Percentiles rank a stretch among this genome's conserved stretches.
These are phyloP conservation scores for Burhinus oedicnemus DNA, from an alignment of 2,113 vertebrate species.

Conservation along the genomic window DNA sequence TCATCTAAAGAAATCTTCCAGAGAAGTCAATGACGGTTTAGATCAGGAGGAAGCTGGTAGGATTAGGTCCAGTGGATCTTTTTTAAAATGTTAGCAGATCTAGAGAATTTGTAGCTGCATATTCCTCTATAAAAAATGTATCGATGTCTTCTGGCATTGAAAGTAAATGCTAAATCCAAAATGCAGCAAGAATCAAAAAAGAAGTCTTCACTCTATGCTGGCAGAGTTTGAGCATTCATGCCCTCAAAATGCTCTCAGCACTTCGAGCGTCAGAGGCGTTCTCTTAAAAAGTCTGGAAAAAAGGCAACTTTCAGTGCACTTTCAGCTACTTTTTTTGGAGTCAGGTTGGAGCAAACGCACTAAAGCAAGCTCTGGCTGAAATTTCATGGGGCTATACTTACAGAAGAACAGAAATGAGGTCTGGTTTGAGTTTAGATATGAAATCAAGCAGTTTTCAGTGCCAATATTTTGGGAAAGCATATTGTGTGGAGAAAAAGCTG, in stretches of 20 bases:
- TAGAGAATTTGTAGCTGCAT: not conserved
- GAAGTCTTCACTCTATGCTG: not conserved
- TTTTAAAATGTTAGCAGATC: not conserved
- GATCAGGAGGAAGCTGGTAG: not conserved
- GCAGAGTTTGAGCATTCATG: not conserved
- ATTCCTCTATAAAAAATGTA: not conserved
- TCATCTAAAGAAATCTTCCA: not conserved
- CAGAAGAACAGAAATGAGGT: not conserved
- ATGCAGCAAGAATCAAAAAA: not conserved
- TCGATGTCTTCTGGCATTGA: not conserved
- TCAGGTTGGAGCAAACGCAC: not conserved
- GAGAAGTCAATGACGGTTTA: not conserved
- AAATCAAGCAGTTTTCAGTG: not conserved
- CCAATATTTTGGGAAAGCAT: not conserved
- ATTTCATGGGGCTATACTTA: not conserved
- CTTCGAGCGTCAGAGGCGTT: not conserved
- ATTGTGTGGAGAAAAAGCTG: not conserved
- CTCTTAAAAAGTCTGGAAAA: not conserved
- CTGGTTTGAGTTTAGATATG: not conserved
- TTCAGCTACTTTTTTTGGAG: not conserved
- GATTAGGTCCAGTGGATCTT: not conserved
- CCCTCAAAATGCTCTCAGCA: not conserved
- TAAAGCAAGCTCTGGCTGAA: not conserved
- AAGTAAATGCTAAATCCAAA: not conserved
- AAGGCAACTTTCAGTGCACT: not conserved